phyloP scores from a whole-genome alignment of 2,113 vertebrate genomes.

The Fregetta grallaria region DNA sequence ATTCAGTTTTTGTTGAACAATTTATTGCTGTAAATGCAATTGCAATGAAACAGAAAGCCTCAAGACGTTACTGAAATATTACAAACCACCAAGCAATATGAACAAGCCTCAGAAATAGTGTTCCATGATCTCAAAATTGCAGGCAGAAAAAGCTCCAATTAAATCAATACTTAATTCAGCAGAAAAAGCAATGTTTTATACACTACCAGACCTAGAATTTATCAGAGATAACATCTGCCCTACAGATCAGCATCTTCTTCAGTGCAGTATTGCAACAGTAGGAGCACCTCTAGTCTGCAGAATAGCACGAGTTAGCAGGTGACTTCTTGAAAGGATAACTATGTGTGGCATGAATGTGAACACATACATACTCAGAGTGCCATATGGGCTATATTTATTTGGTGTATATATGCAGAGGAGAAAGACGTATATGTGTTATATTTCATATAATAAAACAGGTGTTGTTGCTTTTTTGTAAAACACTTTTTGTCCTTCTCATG shows the following conservation, averaged over 20 bases:
- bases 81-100: conserved; percentile 29
- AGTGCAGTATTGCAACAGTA: not conserved
- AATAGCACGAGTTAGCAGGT: conserved; percentile 40
- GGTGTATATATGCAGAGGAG: conserved; percentile 13
- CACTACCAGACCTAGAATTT: not conserved
- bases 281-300: conserved; percentile 15
- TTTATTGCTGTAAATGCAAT: conserved; percentile 48
- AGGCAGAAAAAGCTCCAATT: conserved; percentile 40
- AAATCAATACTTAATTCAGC: conserved; percentile 39
- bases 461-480: conserved; percentile 42
- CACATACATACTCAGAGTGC: conserved; percentile 3
- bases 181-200: not conserved
- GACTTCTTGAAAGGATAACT: conserved; percentile 50
- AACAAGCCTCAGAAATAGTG: conserved; percentile 5
- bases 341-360: conserved; percentile 55
- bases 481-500: not conserved
- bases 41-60: conserved; percentile 49
- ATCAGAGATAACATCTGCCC: conserved; percentile 30
- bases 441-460: conserved; percentile 56
- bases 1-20: conserved; percentile 39
- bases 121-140: conserved; percentile 14
- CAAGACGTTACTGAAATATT: conserved; percentile 41
- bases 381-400: conserved; percentile 61
- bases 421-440: conserved; percentile 21
- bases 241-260: conserved; percentile 21